Conservation (phyloP, 1,140 invertebrate species). For the Pseudomyrmex gracilis region DNA sequence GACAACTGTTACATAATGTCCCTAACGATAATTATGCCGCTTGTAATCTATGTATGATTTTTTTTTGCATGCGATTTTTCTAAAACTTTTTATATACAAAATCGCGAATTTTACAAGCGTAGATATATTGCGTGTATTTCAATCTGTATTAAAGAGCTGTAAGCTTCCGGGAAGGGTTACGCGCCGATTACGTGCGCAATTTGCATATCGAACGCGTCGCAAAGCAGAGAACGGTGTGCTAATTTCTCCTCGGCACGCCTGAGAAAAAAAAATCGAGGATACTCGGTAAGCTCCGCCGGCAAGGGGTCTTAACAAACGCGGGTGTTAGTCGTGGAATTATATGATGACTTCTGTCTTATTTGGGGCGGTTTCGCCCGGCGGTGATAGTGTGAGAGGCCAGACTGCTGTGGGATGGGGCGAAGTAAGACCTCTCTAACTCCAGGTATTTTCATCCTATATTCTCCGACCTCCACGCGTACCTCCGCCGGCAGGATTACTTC, state of each 20-base stretch:
- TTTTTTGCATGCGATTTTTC: not conserved
- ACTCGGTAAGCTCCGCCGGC: constrained; percentile 51
- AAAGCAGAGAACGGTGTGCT: constrained; percentile 49
- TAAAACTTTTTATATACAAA: not conserved
- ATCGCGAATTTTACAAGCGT: constrained; percentile 9
- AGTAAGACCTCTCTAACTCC: constrained; percentile 85
- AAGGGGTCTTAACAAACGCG: constrained; percentile 65
- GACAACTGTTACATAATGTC: constrained; percentile 68
- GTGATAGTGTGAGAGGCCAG: constrained; percentile 47
- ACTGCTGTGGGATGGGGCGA: constrained; percentile 51
- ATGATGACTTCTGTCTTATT: constrained; percentile 84
- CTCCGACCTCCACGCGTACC: constrained; percentile 75
- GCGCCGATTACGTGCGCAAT: constrained; percentile 54
- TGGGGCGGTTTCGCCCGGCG: constrained; percentile 54
- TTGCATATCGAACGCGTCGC: constrained; percentile 57
- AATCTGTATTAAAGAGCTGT: constrained; percentile 43
- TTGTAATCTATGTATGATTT: constrained; percentile 56
- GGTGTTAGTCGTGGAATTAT: constrained; percentile 84
- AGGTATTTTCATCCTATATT: constrained; percentile 86
- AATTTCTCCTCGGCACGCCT: constrained; percentile 41
- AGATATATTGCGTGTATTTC: constrained; percentile 27
- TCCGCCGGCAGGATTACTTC: constrained; percentile 81
- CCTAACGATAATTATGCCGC: constrained; percentile 29
- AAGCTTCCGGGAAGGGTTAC: constrained; percentile 55
- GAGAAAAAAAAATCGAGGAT: constrained; percentile 55